A percentile compares a stretch with the other conserved stretches of the same genome.
These are phyloP conservation scores for Armadillidium nasatum DNA, from an alignment of 1,140 invertebrate genomes.

Conservation along the genomic window DNA sequence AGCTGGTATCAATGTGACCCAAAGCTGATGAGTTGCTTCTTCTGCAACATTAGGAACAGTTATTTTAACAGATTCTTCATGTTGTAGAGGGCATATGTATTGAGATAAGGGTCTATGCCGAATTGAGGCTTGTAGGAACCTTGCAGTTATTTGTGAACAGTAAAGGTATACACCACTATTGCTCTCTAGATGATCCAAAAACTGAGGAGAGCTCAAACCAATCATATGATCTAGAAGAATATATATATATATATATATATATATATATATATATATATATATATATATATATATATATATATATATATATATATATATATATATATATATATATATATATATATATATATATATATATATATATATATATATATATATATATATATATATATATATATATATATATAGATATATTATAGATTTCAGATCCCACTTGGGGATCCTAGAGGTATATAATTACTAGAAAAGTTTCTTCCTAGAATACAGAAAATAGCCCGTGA, in stretches of 20 bases:
- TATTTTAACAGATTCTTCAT: constrained; percentile 42
- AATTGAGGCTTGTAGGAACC: constrained; percentile 42
- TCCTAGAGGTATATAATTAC: no score
- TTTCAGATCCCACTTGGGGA: no score
- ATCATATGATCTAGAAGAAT: constrained; percentile 57
- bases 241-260: constrained; percentile 3
- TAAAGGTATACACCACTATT: constrained; percentile 43
- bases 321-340: no score
- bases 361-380: no score
- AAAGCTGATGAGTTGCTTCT: constrained; percentile 48
- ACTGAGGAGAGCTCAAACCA: constrained; percentile 52
- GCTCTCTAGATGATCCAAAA: constrained; percentile 44
- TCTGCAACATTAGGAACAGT: constrained; percentile 42
- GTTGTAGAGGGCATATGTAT: constrained; percentile 39
- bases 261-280: no score
- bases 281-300: no score
- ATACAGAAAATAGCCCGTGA: no score
- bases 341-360: no score
- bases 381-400: no score
- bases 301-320: no score
- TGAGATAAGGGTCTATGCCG: constrained; percentile 36
- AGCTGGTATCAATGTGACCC: constrained; percentile 60
- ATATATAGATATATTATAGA: no score
- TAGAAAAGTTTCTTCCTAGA: no score
- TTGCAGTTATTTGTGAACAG: constrained; percentile 43